Evolutionary conservation across 2,113 vertebrate genomes (phyloP), one percentile per base, ranked within the genome.

Genomic region (Acrocephalus kingi): DNA sequence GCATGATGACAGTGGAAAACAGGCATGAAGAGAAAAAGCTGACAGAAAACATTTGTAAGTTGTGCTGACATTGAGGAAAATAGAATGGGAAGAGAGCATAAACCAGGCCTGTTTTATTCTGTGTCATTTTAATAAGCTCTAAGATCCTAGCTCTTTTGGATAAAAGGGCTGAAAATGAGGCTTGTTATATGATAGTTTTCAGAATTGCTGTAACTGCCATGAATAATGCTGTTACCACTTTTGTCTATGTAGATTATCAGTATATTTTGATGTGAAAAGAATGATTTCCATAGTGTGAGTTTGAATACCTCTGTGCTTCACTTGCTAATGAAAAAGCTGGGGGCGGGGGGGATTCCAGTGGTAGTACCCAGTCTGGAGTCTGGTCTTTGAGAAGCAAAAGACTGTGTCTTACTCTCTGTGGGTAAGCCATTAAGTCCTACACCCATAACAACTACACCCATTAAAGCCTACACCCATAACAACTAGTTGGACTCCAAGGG

Each of bases 11-110:
- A 86, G 64, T 59, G 58, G 69, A 74, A 82, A 96, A 84, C 43
- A 56, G 79, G 30, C 71, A 83, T 61, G 64, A 85, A 81, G 48
- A 71, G 51, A 69, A 85, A 95, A 77, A 84, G 55, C 90, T 96
- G 89, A 80, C 78, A 90, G 91, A 91, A 94, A 92, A 81, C 28
- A 77, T 93, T 74, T 95, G 67, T 94, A 86, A 88, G n/a, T 76
- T 84, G 35, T 91, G 82, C 58, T 94, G 66, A 88, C 9, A 11
- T 21, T 84, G 64, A 94, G 59, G 39, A 87, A 74, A 87, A 82
- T 33, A 68, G 30, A 21, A 63, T 64, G 49, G 28, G 62, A 87
- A 61, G 8, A 25, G 71, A 92, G n/a, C 54, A 24, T 45, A 91
- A 96, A 59, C 35, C 24, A 76, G 79, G 35, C 27, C 64, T 82